phyloP scores from a whole-genome alignment of 1,140 invertebrate genomes.

The Cryptotermes secundus region DNA sequence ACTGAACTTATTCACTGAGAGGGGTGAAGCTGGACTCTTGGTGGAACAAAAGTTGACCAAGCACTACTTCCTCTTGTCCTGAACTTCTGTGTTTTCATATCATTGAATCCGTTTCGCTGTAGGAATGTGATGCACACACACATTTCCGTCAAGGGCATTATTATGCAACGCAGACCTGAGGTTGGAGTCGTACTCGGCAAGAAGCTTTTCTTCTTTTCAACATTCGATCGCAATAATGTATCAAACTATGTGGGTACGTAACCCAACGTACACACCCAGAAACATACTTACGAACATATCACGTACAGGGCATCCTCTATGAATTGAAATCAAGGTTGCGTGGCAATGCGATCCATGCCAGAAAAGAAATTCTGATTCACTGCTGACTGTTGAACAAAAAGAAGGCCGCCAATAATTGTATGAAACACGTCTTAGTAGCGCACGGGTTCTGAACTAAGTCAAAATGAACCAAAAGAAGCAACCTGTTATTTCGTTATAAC shows the following conservation, averaged over 20 bases:
- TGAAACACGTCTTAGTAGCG: background rate
- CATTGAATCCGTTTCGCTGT: background rate
- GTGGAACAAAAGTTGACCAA: background rate
- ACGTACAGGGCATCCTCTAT: background rate
- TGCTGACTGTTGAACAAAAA: background rate
- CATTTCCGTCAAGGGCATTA: background rate
- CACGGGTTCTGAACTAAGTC: background rate
- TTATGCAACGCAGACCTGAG: background rate
- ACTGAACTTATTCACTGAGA: too few relatives aligned
- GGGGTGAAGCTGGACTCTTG: too few relatives aligned
- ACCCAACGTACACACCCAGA: background rate
- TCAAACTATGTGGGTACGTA: background rate
- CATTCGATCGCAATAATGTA: background rate
- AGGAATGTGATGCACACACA: background rate
- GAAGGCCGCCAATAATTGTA: background rate
- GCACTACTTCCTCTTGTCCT: background rate
- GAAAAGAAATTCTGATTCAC: background rate
- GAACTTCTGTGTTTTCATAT: background rate
- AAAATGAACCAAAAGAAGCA: background rate
- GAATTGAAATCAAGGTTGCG: background rate
- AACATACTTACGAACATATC: background rate
- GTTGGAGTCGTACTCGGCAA: background rate
- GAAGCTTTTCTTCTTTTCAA: background rate
- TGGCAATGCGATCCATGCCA: background rate
- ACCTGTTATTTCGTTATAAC: constrained; percentile 10